Percentiles rank a stretch among this genome's conserved stretches.
phyloP scores from a whole-genome alignment of 2,797 vertebrate species.

The Antennarius maculatus region DNA sequence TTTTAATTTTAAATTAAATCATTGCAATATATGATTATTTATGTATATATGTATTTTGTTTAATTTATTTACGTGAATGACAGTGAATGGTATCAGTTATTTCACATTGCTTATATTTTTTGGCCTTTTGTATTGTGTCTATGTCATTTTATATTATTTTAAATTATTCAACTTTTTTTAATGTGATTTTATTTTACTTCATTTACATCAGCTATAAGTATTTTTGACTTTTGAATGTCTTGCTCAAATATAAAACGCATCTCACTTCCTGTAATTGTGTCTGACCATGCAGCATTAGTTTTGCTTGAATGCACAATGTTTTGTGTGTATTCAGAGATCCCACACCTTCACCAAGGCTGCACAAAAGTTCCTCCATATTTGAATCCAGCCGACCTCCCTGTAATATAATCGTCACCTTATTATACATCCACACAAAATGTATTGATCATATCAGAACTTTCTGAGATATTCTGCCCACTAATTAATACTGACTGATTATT shows the following conservation, averaged over 20 bases:
- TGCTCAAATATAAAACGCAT: neutral
- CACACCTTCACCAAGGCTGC: too few species aligned
- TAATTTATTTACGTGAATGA: conserved; percentile 13
- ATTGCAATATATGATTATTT: too few species aligned
- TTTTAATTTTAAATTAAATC: conserved; percentile 2
- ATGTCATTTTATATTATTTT: conserved; percentile 15
- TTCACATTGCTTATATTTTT: conserved; percentile 17
- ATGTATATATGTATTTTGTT: too few species aligned
- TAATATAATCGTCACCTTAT: too few species aligned
- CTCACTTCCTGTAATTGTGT: neutral
- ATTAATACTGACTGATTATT: too few species aligned
- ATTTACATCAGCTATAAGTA: neutral
- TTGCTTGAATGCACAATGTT: neutral
- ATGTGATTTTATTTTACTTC: neutral
- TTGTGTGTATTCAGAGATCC: too few species aligned
- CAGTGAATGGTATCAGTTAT: conserved; percentile 6
- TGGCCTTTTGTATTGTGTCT: conserved; percentile 36
- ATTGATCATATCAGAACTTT: too few species aligned
- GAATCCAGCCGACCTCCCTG: too few species aligned
- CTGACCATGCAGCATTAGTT: neutral
- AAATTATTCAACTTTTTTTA: conserved; percentile 9
- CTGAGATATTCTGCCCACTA: too few species aligned
- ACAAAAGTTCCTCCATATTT: too few species aligned
- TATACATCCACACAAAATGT: too few species aligned
- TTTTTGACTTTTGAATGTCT: neutral